These are phyloP conservation scores for Pantherophis alleghaniensis DNA, from an alignment of 2,797 vertebrate species.

Conservation along the genomic window DNA sequence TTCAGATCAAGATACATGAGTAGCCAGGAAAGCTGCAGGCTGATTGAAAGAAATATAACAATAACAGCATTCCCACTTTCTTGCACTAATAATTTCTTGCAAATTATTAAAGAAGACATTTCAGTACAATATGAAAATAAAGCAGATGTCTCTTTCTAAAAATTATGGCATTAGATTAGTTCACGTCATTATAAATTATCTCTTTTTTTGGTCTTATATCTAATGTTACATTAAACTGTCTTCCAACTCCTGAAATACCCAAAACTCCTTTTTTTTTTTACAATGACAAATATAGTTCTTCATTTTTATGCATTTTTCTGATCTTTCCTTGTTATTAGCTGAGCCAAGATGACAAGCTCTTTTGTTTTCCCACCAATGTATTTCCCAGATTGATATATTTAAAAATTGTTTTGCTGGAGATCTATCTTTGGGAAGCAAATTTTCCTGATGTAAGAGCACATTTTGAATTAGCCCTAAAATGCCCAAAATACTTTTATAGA, in stretches of 20 bases:
- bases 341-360: background rate
- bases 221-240: background rate
- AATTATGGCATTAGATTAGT: background rate
- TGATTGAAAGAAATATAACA: background rate
- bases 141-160: background rate
- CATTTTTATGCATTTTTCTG: background rate
- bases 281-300: background rate
- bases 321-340: background rate
- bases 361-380: background rate
- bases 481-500: background rate
- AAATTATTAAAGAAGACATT: background rate
- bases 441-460: background rate
- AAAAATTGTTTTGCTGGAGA: background rate
- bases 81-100: background rate
- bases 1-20: background rate
- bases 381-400: background rate
- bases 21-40: background rate
- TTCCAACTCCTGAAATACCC: background rate
- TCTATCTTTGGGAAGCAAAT: background rate
- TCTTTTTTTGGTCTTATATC: background rate
- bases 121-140: background rate
- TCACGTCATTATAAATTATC: background rate
- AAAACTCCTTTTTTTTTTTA: background rate
- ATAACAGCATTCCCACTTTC: background rate
- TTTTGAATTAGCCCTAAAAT: background rate